Evolutionary conservation across 1,140 invertebrate genomes (phyloP).

Genomic region (Zophobas atratus): DNA sequence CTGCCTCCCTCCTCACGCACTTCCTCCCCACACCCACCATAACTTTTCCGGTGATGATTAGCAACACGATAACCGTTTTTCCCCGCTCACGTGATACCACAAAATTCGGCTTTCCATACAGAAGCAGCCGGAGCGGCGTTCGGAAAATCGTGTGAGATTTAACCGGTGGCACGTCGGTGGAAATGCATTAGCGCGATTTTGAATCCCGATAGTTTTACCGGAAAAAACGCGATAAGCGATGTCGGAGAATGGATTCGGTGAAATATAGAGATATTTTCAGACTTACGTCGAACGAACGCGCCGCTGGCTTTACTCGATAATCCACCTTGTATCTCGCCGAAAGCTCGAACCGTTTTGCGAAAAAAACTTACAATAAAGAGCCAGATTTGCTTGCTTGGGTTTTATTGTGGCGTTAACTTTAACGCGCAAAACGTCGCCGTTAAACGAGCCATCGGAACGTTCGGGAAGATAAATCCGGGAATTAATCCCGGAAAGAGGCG

Average conservation of each 20-base stretch:
- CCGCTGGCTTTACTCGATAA: slow-evolving; percentile 39
- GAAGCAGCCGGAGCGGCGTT: background rate
- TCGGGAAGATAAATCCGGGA: slow-evolving; percentile 5
- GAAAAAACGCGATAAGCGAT: slow-evolving; percentile 32
- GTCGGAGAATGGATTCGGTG: slow-evolving; percentile 27
- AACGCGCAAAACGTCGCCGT: background rate
- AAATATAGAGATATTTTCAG: slow-evolving; percentile 38
- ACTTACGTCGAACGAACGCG: slow-evolving; percentile 15
- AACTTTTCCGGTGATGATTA: slow-evolving; percentile 36
- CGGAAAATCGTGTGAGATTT: slow-evolving; percentile 25
- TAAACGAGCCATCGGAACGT: background rate
- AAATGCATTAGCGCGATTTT: slow-evolving; percentile 40
- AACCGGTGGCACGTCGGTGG: slow-evolving; percentile 8
- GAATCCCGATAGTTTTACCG: slow-evolving; percentile 31
- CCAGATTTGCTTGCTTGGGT: slow-evolving; percentile 19
- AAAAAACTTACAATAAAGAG: slow-evolving; percentile 1
- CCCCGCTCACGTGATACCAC: background rate
- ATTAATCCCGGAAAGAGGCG: background rate
- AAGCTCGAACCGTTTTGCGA: slow-evolving; percentile 25
- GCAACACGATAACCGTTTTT: background rate
- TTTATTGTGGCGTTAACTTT: slow-evolving; percentile 14
- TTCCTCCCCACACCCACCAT: background rate
- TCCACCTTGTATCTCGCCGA: slow-evolving; percentile 11
- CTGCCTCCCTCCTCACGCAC: slow-evolving; percentile 4
- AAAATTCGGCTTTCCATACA: background rate